Conservation (phyloP, 2,888 invertebrate genomes). For the Sphecodes monilicornis region DNA sequence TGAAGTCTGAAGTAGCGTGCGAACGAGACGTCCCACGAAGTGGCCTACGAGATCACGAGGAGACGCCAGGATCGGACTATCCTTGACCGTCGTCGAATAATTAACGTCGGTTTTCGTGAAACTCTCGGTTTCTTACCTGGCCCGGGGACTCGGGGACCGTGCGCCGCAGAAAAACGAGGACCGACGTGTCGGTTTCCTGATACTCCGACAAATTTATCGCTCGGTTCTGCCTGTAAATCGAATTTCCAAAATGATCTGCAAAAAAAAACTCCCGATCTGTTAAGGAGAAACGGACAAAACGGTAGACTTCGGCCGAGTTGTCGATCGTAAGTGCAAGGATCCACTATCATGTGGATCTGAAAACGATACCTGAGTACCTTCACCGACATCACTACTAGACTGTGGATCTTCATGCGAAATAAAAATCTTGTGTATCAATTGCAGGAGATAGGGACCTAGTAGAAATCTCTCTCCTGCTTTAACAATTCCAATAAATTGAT, state of each 20-base stretch:
- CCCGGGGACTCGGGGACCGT: conserved; percentile 1
- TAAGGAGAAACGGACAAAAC: background rate
- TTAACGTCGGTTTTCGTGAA: conserved; percentile 69
- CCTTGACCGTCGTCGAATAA: conserved; percentile 72
- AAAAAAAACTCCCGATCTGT: background rate
- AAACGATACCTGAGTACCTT: too few relatives aligned
- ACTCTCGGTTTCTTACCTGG: conserved; percentile 60
- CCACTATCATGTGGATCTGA: background rate
- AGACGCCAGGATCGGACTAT: conserved; percentile 46
- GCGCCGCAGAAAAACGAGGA: conserved; percentile 15
- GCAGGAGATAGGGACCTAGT: too few relatives aligned
- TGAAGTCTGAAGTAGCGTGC: conserved; percentile 54
- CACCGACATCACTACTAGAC: too few relatives aligned
- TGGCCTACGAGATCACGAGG: conserved; percentile 30
- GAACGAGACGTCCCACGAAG: conserved; percentile 60
- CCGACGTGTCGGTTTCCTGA: conserved; percentile 30
- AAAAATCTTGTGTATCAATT: too few relatives aligned
- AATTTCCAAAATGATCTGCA: conserved; percentile 14
- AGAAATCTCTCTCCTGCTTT: too few relatives aligned
- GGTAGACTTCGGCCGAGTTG: background rate
- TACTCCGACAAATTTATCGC: conserved; percentile 68
- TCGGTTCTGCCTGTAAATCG: conserved; percentile 70
- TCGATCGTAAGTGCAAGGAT: background rate
- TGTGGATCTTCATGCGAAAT: too few relatives aligned
- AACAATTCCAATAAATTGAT: too few relatives aligned